Evolutionary conservation across 2,888 invertebrate genomes (phyloP).

Genomic region (Liopterus haemorrhoidalis): DNA sequence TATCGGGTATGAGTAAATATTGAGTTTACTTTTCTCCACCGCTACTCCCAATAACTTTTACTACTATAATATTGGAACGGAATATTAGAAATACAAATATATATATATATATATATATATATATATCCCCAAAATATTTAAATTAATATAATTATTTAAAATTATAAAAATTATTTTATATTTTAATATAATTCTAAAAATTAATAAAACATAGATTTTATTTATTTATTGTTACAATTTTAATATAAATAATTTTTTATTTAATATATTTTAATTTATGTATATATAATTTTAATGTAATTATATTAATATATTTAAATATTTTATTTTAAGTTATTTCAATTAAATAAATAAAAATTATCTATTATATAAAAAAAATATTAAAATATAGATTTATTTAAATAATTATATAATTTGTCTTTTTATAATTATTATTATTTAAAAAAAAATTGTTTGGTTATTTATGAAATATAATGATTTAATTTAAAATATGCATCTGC

Average conservation of each 20-base stretch:
- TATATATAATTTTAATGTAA: conserved; percentile 32
- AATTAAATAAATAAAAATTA: conserved; percentile 25
- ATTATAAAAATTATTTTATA: conserved; percentile 12
- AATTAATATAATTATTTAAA: conserved; percentile 1
- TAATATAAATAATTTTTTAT: conserved; percentile 25
- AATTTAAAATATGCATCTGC: too few species aligned
- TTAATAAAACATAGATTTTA: conserved; percentile 14
- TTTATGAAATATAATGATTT: too few species aligned
- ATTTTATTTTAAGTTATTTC: conserved; percentile 32
- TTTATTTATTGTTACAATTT: background rate
- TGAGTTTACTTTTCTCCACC: too few species aligned
- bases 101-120: background rate
- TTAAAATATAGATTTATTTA: too few species aligned
- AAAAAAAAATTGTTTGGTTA: too few species aligned
- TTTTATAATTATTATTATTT: too few species aligned
- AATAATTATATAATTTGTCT: too few species aligned
- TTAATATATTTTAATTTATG: conserved; percentile 46
- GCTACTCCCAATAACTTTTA: too few species aligned
- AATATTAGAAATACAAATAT: too few species aligned
- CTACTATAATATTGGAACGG: too few species aligned
- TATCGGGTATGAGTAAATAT: too few species aligned
- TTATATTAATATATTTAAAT: conserved; percentile 31
- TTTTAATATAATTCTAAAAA: conserved; percentile 18
- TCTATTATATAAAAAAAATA: conserved; percentile 27
- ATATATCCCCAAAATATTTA: conserved; percentile 8